Evolutionary conservation across 2,797 vertebrate genomes (phyloP).

Genomic region (Craterocephalus amniculus): DNA sequence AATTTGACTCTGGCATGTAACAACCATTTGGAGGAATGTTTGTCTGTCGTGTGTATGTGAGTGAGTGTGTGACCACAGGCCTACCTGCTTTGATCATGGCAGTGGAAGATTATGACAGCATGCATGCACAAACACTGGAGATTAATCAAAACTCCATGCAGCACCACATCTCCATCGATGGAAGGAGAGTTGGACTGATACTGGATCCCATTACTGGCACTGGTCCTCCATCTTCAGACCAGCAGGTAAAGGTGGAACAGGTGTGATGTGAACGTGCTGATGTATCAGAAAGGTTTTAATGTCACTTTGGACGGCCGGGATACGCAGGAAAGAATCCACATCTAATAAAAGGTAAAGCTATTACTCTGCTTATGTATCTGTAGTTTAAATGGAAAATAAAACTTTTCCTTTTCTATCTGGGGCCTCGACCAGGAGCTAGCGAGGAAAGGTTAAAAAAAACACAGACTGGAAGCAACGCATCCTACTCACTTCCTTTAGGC

Average conservation of each 20-base stretch:
- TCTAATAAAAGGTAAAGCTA: too few relatives aligned
- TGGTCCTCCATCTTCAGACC: background rate
- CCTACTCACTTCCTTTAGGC: too few relatives aligned
- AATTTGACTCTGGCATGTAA: slow-evolving; percentile 83
- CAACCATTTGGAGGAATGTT: slow-evolving; percentile 72
- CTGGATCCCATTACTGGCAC: slow-evolving; percentile 10
- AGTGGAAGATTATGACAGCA: slow-evolving; percentile 68
- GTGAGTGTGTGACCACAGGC: slow-evolving; percentile 62
- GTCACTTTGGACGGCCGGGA: background rate
- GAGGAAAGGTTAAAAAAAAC: too few relatives aligned
- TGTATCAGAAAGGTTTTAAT: background rate
- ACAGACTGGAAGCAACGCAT: too few relatives aligned
- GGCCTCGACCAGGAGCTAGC: too few relatives aligned
- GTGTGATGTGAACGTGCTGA: background rate
- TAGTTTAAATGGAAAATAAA: too few relatives aligned
- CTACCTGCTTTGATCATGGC: slow-evolving; percentile 79
- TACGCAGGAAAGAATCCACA: too few relatives aligned
- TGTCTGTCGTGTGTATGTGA: slow-evolving; percentile 59
- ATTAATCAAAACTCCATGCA: slow-evolving; percentile 67
- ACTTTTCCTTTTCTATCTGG: too few relatives aligned
- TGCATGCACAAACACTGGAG: slow-evolving; percentile 40
- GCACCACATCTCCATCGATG: slow-evolving; percentile 22
- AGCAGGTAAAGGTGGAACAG: background rate
- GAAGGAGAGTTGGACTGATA: background rate
- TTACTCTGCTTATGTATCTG: too few relatives aligned